Base-by-base conservation (phyloP, 2,797 vertebrate genomes). In the Hyperoplus lanceolatus region DNA sequence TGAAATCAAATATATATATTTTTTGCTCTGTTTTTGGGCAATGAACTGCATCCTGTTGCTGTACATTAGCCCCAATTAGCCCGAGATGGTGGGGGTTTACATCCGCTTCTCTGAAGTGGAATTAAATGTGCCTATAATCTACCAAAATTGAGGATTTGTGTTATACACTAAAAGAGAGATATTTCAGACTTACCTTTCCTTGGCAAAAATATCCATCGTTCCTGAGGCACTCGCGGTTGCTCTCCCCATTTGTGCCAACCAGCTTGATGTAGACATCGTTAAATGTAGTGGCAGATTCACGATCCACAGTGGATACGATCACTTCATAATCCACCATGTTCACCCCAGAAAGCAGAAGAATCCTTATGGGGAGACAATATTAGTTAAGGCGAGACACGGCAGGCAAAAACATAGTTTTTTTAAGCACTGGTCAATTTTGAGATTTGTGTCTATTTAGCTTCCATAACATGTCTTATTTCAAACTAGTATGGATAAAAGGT, bases 211-310 rank as follows among this genome's bases (percentile, higher is more conserved):
- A 21, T 59, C 0, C 1, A 14, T 0, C 13, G n/a, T 0, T 0
- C 49, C 45, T 57, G 5, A 90, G 79, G 56, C 14, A 36, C 1
- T 8, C 58, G 13, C 18, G 81, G 0, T 73, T 0, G 1, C 87
- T 91, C 76, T 88, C 84, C 1, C 84, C 85, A 14, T 87, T 57
- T 3, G 57, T 51, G 50, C 89, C 91, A 58, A 86, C 86, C 62
- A 92, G 65, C 57, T 91, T 91, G 49, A 92, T 85, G 61, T 1
- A 86, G 56, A 92, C 9, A 7, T 72, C 64, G 75, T 89, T 89
- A 0, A 70, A 49, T 8, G 88, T 90, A 39, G 39, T 11, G 16
- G 90, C 59, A 15, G 0, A 0, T 1, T 0, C 0, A 0, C 10
- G 4, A 7, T 58, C 0, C 1, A 1, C 29, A 11, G 85, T 90